A percentile compares a stretch with the other conserved stretches of the same genome.
These are phyloP conservation scores for Anthonomus grandis DNA, from an alignment of 1,140 invertebrate genomes.

Conservation along the genomic window DNA sequence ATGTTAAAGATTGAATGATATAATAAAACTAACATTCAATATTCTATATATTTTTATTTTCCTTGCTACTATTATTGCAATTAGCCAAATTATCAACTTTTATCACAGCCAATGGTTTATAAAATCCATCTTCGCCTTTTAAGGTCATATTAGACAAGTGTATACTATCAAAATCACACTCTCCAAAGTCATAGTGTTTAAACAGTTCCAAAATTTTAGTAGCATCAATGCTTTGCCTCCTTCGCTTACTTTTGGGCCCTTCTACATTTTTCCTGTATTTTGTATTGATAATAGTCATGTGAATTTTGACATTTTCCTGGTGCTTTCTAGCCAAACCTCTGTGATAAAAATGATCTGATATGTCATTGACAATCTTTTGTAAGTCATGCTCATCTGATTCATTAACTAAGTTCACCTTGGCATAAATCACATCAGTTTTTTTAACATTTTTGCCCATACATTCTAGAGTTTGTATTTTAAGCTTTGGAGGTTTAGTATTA, in stretches of 20 bases:
- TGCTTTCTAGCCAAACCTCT: conserved; percentile 54
- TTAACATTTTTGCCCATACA: conserved; percentile 54
- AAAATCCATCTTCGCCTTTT: conserved; percentile 50
- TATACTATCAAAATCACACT: conserved; percentile 46
- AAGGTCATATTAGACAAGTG: conserved; percentile 50
- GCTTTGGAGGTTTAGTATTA: conserved; percentile 39
- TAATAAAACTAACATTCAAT: too few species aligned
- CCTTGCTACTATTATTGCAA: too few species aligned
- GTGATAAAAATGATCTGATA: conserved; percentile 50
- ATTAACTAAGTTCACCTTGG: conserved; percentile 49
- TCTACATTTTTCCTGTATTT: conserved; percentile 47
- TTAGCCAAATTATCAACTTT: conserved; percentile 13
- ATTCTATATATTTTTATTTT: too few species aligned
- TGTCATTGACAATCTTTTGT: conserved; percentile 48
- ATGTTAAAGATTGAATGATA: too few species aligned
- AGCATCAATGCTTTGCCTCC: conserved; percentile 47
- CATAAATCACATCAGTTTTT: conserved; percentile 52
- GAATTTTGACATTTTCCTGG: conserved; percentile 65
- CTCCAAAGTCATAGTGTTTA: conserved; percentile 51
- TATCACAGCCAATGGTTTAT: conserved; percentile 49
- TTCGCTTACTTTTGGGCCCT: conserved; percentile 47
- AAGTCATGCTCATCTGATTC: conserved; percentile 43
- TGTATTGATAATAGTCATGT: conserved; percentile 74
- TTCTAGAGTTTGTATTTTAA: conserved; percentile 51
- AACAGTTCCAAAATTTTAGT: conserved; percentile 50